Conservation (phyloP, 2,113 vertebrate genomes). For the Mystacornis crossleyi region DNA sequence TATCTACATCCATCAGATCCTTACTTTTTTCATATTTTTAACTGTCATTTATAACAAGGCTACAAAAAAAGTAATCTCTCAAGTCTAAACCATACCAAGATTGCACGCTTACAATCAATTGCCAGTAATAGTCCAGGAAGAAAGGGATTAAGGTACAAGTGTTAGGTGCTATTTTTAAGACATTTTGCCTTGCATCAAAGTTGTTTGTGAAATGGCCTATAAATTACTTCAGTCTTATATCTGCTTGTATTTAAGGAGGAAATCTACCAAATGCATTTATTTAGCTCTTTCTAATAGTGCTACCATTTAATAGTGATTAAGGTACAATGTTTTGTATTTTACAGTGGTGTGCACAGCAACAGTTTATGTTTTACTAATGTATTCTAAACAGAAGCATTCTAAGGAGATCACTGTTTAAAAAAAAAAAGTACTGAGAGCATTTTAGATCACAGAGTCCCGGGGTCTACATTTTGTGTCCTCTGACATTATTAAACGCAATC, state of each 20-base stretch:
- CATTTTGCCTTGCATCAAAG: not conserved
- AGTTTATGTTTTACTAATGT: conserved; percentile 70
- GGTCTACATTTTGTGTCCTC: conserved; percentile 72
- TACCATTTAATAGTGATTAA: conserved; percentile 41
- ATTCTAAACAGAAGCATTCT: conserved; percentile 63
- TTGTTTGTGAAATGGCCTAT: conserved; percentile 1
- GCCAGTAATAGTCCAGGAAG: not conserved
- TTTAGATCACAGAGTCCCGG: conserved; percentile 67
- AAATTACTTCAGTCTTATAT: not conserved
- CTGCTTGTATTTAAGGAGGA: conserved; percentile 10
- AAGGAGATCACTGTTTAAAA: conserved; percentile 60
- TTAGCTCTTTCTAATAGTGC: conserved; percentile 20
- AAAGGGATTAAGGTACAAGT: not conserved
- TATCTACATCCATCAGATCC: conserved; percentile 73
- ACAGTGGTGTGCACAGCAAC: conserved; percentile 50
- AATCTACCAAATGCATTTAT: conserved; percentile 14
- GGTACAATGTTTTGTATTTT: conserved; percentile 28
- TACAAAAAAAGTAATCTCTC: conserved; percentile 50
- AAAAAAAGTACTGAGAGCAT: conserved; percentile 64
- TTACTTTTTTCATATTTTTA: conserved; percentile 72
- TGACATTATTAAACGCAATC: conserved; percentile 72
- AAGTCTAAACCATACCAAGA: conserved; percentile 44
- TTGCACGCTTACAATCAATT: conserved; percentile 39
- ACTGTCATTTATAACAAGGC: conserved; percentile 61
- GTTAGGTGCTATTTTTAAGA: not conserved